Evolutionary conservation across 2,797 vertebrate species (phyloP), one percentile per base, ranked within the genome.

Genomic region (Falco novaeseelandiae): DNA sequence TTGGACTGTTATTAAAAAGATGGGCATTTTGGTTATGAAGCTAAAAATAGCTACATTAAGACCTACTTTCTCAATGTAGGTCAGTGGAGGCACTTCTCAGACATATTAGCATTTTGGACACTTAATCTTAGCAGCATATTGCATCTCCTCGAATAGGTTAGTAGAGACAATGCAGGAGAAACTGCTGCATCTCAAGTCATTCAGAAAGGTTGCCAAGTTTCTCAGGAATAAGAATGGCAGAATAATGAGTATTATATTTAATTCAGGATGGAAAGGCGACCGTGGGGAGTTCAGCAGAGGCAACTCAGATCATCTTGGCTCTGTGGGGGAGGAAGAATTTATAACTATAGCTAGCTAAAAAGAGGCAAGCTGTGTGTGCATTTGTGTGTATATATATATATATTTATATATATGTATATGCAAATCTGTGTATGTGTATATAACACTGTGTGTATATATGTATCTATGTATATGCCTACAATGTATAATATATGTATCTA

Each of bases 401-500:
- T 91, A 49, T 71, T 55, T 96, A 79, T 92, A 95, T 49, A 86
- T 94, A 74, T 95, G 91, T 96, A 96, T 91, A 97, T 96, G 95
- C 84, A 85, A 92, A 91, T 93, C 93, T 94, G 78, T 90, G 54
- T 58, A 93, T 95, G 88, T 95, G 54, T 70, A 96, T 77, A 92
- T 95, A 86, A 23, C 88, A 71, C 46, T 26, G 18, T 26, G 22
- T 97, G 54, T 94, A 97, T 59, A 97, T 90, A 97, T 97, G 96
- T 96, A 97, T 59, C 78, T 96, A 96, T 96, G 87, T 97, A 97
- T 74, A 97, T 96, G 92, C 82, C 79, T 85, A 71, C 29, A 25
- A 65, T 96, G 96, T 97, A 97, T 49, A 83, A 95, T 91, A 93
- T 13, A 23, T 97, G 96, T 96, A 96, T 83, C 95, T 96, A 96